phyloP scores from a whole-genome alignment of 2,113 vertebrate genomes.

The Notechis scutatus region DNA sequence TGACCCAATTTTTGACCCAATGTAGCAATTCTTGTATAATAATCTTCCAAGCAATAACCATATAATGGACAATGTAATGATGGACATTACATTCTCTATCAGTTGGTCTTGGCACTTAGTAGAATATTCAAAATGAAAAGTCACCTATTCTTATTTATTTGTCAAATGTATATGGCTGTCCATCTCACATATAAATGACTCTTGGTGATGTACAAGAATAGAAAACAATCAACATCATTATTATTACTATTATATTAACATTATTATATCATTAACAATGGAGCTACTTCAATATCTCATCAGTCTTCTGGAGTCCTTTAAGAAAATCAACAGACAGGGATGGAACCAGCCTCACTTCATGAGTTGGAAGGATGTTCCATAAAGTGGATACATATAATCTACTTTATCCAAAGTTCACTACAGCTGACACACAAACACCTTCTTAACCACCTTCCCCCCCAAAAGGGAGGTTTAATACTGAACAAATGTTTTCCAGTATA shows the following conservation, averaged over 20 bases:
- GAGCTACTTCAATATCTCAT: not conserved
- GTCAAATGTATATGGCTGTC: not conserved
- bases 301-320: not conserved
- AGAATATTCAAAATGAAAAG: not conserved
- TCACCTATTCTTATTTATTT: not conserved
- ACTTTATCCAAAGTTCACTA: not conserved
- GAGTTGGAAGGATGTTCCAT: not conserved
- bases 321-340: not conserved
- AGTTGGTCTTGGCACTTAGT: not conserved
- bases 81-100: constrained; percentile 1
- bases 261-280: not conserved
- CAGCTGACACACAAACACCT: not conserved
- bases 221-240: not conserved
- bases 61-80: constrained; percentile 11
- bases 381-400: not conserved
- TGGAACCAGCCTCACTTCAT: not conserved
- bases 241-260: not conserved
- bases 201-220: not conserved
- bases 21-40: not conserved
- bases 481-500: not conserved
- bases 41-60: constrained; percentile 19
- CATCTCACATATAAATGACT: not conserved
- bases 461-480: not conserved
- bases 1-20: constrained; percentile 15
- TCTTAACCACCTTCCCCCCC: not conserved